Base-by-base conservation (phyloP, 2,797 vertebrate genomes). In the Micrastur ruficollis region DNA sequence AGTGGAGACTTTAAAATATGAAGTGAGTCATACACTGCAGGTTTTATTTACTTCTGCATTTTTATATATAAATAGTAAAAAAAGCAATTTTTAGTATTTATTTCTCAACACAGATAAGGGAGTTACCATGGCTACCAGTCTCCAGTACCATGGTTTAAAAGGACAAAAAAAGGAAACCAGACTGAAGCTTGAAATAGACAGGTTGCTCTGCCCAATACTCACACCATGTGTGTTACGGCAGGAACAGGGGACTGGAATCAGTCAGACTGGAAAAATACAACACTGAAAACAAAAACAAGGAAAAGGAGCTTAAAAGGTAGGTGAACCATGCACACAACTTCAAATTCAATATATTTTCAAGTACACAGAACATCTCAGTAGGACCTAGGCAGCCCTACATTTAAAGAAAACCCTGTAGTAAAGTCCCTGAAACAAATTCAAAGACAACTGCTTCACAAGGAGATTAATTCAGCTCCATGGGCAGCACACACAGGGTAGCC, bases 111-210 rank as follows among this genome's bases (percentile, higher is more conserved):
- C 26, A 93, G 89, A 94, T 95, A 95, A 95, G 80, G 53, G 46
- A 52, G 96, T 96, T 95, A 68, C 90, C 95, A 97, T 96, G 96
- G 80, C 81, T 94, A 97, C 95, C 83, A 58, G 70, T 63, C 90
- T 95, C 89, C 79, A 95, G 72, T 44, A 83, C 81, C 34, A 61
- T 16, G 74, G 86, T 81, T 94, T 95, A 83, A 95, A 94, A 91
- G 70, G 90, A 74, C 58, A 80, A 81, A 73, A 83, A 87, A 89
- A 73, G 49, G 68, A 90, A 92, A 76, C 82, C 62, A 90, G 93
- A 80, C 81, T 61, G 74, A 87, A 81, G 84, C 86, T 81, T 75
- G 89, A 85, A 96, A 81, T 86, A 92, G 62, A 81, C 72, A 55
- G 68, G 68, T 36, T 93, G 46, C 27, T 87, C 61, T 92, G 75